Evolutionary conservation across 2,797 vertebrate species (phyloP), one percentile per base, ranked within the genome.

Genomic region (Geotrypetes seraphini): DNA sequence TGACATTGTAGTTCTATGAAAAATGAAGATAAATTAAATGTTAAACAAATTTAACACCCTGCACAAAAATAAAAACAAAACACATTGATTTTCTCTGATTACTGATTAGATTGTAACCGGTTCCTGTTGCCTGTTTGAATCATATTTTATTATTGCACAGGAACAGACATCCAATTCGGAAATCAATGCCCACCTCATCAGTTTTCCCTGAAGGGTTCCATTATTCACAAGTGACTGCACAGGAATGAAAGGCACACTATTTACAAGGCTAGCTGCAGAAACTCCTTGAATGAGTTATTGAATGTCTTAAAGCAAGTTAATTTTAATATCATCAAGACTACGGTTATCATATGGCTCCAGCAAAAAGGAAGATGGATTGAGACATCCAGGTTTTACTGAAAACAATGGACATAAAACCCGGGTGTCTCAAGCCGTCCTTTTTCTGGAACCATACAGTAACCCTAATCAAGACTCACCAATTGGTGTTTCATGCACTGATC

Each of bases 141-240:
- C 44, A 57, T 66, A 60, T 69, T 74, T 80, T 78, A 81, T 79
- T 79, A 80, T 78, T 73, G 57, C 50, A 60, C 50, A 50, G 61
- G 66, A 78, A 73, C 69, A 79, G 66, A 73, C 67, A 73, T 56
- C 60, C 75, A 69, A 55, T 78, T 71, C 79, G 68, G 67, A 73
- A 85, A 88, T 89, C 85, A 73, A 90, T 87, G 76, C 53, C 71
- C 78, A 63, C 67, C 81, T 79, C 79, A 83, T 84, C 81, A 80
- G 78, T 69, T 73, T 69, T 79, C 78, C 77, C 73, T 39, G 56
- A 76, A 83, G 78, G 71, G 71, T 81, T 71, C 75, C 79, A 75
- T 84, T 81, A 84, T 76, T 81, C 65, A 73, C 75, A 79, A 86
- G 81, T 82, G 81, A 86, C 77, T 75, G 76, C 79, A 72, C 66